Evolutionary conservation across 2,113 vertebrate species (phyloP).

Genomic region (Misgurnus anguillicaudatus): DNA sequence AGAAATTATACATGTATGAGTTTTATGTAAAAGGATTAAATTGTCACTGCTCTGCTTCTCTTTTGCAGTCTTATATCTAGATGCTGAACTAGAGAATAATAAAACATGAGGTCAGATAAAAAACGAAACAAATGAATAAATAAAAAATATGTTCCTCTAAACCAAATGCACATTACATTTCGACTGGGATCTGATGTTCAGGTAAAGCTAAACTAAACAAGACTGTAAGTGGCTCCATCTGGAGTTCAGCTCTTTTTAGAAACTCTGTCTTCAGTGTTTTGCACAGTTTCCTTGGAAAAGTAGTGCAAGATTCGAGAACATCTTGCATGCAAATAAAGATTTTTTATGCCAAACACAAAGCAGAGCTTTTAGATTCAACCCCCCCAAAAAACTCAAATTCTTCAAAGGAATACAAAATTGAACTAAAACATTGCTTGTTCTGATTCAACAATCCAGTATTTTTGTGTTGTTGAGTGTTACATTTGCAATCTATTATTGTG

Average conservation of each 20-base stretch:
- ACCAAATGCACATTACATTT: slow-evolving; percentile 30
- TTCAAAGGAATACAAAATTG: slow-evolving; percentile 54
- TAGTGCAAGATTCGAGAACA: slow-evolving; percentile 16
- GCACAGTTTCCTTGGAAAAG: slow-evolving; percentile 4
- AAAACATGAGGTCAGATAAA: slow-evolving; percentile 50
- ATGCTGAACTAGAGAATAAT: slow-evolving; percentile 61
- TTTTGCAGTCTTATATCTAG: slow-evolving; percentile 64
- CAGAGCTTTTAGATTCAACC: slow-evolving; percentile 28
- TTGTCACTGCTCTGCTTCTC: slow-evolving; percentile 51
- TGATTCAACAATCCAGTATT: slow-evolving; percentile 48
- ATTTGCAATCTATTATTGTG: not conserved
- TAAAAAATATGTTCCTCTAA: slow-evolving; percentile 55
- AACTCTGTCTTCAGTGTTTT: not conserved
- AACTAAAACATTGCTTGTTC: slow-evolving; percentile 41
- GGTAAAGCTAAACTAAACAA: slow-evolving; percentile 47
- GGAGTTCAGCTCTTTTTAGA: slow-evolving; percentile 43
- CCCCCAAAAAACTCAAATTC: slow-evolving; percentile 42
- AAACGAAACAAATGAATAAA: slow-evolving; percentile 33
- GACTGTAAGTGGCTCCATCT: slow-evolving; percentile 55
- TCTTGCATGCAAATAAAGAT: slow-evolving; percentile 27
- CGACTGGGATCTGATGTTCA: slow-evolving; percentile 31
- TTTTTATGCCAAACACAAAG: slow-evolving; percentile 39
- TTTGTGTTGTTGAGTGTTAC: no score
- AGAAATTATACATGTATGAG: not conserved
- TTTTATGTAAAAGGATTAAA: slow-evolving; percentile 60